A percentile compares a stretch with the other conserved stretches of the same genome.
phyloP scores from a whole-genome alignment of 2,888 invertebrate species.

The Leptothorax acervorum region DNA sequence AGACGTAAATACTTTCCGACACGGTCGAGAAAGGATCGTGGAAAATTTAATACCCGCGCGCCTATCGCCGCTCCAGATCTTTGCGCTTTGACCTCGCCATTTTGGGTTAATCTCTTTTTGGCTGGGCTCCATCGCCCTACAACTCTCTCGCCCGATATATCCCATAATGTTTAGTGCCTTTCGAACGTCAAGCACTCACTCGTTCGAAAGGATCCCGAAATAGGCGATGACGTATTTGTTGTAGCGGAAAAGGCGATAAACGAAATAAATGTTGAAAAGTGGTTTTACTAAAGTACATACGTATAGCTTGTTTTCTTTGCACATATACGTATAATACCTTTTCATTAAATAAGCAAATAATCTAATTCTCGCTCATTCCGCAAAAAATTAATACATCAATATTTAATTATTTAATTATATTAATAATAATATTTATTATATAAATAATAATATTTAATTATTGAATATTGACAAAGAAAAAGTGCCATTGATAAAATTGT shows the following conservation, averaged over 20 bases:
- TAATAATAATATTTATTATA: too few relatives aligned
- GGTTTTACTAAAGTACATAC: not conserved
- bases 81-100: slow-evolving; percentile 59
- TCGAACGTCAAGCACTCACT: slow-evolving; percentile 45
- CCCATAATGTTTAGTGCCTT: slow-evolving; percentile 53
- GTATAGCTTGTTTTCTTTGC: not conserved
- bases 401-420: too few relatives aligned
- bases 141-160: slow-evolving; percentile 43
- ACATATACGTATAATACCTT: not conserved
- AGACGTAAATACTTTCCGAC: slow-evolving; percentile 23
- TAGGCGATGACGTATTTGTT: slow-evolving; percentile 43
- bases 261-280: slow-evolving; percentile 17
- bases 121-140: slow-evolving; percentile 66
- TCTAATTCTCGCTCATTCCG: not conserved
- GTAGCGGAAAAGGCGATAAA: not conserved
- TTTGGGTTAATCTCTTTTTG: slow-evolving; percentile 73
- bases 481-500: not conserved
- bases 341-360: not conserved
- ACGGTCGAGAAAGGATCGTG: slow-evolving; percentile 51
- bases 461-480: not conserved
- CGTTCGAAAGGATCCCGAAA: slow-evolving; percentile 30
- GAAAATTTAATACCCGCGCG: slow-evolving; percentile 59
- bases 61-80: slow-evolving; percentile 77
- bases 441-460: too few relatives aligned
- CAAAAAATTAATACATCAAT: not conserved